These are phyloP conservation scores for Rhogogaster chlorosoma DNA, from an alignment of 2,888 invertebrate species.

Conservation along the genomic window DNA sequence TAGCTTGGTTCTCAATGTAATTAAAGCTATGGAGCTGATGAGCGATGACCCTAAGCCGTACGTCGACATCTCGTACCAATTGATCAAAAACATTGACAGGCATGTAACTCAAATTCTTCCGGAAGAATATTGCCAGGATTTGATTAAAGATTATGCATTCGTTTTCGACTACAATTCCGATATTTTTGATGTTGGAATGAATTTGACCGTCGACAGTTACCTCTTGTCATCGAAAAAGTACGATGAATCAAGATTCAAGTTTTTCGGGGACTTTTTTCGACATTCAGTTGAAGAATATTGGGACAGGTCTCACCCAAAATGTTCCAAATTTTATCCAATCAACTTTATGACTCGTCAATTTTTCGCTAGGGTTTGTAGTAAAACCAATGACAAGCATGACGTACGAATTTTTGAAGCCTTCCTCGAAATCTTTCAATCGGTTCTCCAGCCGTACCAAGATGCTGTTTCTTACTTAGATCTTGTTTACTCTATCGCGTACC, in stretches of 20 bases:
- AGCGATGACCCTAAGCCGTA: background rate
- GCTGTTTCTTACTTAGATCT: conserved; percentile 59
- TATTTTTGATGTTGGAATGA: conserved; percentile 8
- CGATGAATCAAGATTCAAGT: conserved; percentile 56
- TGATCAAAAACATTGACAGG: conserved; percentile 41
- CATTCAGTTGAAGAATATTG: conserved; percentile 56
- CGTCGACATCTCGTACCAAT: background rate
- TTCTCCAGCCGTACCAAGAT: conserved; percentile 59
- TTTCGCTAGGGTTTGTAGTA: background rate
- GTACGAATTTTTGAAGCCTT: conserved; percentile 54
- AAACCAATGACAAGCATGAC: background rate
- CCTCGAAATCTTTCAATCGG: conserved; percentile 52
- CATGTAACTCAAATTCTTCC: conserved; percentile 57
- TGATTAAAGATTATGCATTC: conserved; percentile 64
- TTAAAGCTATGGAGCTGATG: conserved; percentile 52
- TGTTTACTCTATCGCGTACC: conserved; percentile 50
- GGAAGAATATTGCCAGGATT: conserved; percentile 60
- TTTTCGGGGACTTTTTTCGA: conserved; percentile 52
- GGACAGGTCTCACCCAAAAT: conserved; percentile 55
- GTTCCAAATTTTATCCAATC: conserved; percentile 52
- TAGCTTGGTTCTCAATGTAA: conserved; percentile 50
- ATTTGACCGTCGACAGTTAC: conserved; percentile 41
- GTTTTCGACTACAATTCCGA: conserved; percentile 37
- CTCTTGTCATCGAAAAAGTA: conserved; percentile 19
- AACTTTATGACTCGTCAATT: conserved; percentile 54